These are phyloP conservation scores for Sylvicola fuscatus DNA, from an alignment of 2,888 invertebrate genomes.

Conservation along the genomic window DNA sequence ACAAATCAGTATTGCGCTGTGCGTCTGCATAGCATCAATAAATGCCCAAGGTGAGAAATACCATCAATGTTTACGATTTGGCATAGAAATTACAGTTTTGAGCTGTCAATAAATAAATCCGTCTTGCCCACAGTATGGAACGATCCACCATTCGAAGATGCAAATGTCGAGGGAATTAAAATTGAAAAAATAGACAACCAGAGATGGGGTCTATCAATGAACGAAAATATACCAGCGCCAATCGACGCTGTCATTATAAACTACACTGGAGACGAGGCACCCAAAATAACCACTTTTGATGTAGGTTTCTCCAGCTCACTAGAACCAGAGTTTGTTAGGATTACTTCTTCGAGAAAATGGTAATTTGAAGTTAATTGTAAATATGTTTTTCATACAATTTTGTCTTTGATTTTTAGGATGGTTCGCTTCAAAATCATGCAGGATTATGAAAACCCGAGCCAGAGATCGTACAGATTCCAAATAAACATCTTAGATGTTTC, in stretches of 20 bases:
- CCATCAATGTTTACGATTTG: too few relatives aligned
- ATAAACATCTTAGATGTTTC: slow-evolving; percentile 14
- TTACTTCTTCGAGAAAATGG: too few relatives aligned
- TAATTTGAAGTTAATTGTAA: too few relatives aligned
- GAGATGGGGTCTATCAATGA: slow-evolving; percentile 8
- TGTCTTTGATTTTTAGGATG: too few relatives aligned
- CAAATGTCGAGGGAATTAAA: slow-evolving; percentile 7
- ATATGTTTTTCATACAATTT: too few relatives aligned
- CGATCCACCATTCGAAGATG: slow-evolving; percentile 9
- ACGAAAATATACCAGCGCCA: slow-evolving; percentile 11
- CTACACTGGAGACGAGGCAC: slow-evolving; percentile 8
- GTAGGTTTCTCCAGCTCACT: background rate
- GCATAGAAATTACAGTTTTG: too few relatives aligned
- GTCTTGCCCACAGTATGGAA: slow-evolving; percentile 7
- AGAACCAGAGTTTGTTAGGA: background rate
- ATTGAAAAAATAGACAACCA: slow-evolving; percentile 5
- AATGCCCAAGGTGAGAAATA: too few relatives aligned
- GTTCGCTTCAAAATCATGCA: slow-evolving; percentile 23
- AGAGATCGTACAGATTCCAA: slow-evolving; percentile 26
- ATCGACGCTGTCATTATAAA: slow-evolving; percentile 11
- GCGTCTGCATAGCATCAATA: too few relatives aligned
- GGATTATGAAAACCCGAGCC: slow-evolving; percentile 30
- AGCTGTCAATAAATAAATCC: too few relatives aligned
- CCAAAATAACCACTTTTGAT: background rate
- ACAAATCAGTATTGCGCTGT: too few relatives aligned